These are phyloP conservation scores for Odiellus spinosus DNA, from an alignment of 2,888 invertebrate species.

Conservation along the genomic window DNA sequence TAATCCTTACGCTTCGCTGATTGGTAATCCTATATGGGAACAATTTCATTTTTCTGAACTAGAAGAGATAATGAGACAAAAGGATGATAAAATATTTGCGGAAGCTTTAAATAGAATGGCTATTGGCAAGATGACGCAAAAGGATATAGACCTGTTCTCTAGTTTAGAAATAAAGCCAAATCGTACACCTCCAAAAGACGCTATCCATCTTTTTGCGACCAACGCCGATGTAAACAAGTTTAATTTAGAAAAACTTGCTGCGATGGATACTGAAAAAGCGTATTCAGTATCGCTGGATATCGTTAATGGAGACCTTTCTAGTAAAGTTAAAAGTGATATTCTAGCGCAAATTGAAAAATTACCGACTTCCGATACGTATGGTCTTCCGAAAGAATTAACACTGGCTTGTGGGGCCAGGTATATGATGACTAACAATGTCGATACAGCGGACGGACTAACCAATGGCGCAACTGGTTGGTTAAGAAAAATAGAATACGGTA, in stretches of 20 bases:
- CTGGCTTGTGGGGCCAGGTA: slow-evolving; percentile 9
- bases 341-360: not conserved
- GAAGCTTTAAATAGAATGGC: slow-evolving; percentile 15
- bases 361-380: too few species aligned
- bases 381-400: not conserved
- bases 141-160: slow-evolving; percentile 4
- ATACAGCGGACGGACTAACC: slow-evolving; percentile 15
- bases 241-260: too few species aligned
- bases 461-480: too few species aligned
- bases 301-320: too few species aligned
- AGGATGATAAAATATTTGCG: slow-evolving; percentile 13
- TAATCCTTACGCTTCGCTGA: not conserved
- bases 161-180: not conserved
- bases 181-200: slow-evolving; percentile 1
- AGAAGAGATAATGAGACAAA: too few species aligned
- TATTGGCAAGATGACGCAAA: slow-evolving; percentile 6
- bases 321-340: not conserved
- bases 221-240: slow-evolving; percentile 3
- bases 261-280: too few species aligned
- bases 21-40: too few species aligned
- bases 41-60: too few species aligned
- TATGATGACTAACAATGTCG: slow-evolving; percentile 17
- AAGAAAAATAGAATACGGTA: too few species aligned
- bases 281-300: too few species aligned
- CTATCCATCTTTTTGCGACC: not conserved